Evolutionary conservation across 2,113 vertebrate genomes (phyloP).

Genomic region (Cichladusa arquata): DNA sequence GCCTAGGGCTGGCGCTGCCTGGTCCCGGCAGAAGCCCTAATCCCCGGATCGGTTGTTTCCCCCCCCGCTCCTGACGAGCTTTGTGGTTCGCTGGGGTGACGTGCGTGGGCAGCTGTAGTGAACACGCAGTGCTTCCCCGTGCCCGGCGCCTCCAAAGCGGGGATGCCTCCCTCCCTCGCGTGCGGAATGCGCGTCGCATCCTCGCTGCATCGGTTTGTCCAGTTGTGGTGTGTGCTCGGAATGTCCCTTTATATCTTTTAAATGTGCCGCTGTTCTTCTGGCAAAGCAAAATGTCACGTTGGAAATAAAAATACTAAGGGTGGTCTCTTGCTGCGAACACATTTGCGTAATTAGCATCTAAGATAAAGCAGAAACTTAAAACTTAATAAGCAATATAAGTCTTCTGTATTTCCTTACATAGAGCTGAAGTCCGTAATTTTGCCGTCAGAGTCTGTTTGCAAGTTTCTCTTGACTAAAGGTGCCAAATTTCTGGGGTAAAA

Average conservation of each 20-base stretch:
- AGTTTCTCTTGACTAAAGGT: background rate
- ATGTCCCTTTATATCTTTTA: rapidly evolving
- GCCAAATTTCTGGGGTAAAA: background rate
- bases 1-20: rapidly evolving
- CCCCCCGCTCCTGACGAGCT: rapidly evolving
- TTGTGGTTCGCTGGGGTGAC: rapidly evolving
- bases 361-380: background rate
- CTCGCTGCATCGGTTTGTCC: rapidly evolving
- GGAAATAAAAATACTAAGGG: rapidly evolving
- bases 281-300: background rate
- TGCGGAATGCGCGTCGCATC: rapidly evolving
- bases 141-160: rapidly evolving
- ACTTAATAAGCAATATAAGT: background rate
- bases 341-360: rapidly evolving
- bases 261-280: rapidly evolving
- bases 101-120: rapidly evolving
- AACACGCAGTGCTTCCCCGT: rapidly evolving
- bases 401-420: rapidly evolving
- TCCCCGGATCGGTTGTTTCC: too few relatives aligned
- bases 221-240: rapidly evolving
- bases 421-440: background rate
- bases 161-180: rapidly evolving
- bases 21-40: background rate
- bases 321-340: background rate
- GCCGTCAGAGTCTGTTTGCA: background rate